These are phyloP conservation scores for Poeciliopsis presidionis DNA, from an alignment of 2,797 vertebrate genomes.

Conservation along the genomic window DNA sequence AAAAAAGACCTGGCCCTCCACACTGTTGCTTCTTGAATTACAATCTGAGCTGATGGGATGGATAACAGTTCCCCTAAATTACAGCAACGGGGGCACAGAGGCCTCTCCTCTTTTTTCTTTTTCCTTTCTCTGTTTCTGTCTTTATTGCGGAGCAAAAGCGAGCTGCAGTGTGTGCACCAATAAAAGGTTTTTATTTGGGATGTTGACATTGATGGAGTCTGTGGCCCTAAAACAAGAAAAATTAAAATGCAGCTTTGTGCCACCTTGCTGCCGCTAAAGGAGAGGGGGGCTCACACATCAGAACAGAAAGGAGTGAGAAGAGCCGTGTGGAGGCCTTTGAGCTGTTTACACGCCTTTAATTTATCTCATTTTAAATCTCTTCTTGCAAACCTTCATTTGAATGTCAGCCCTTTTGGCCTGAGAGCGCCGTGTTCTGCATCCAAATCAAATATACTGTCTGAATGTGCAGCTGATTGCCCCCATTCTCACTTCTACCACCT, in stretches of 20 bases:
- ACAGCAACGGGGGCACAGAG: slow-evolving; percentile 70
- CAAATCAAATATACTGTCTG: slow-evolving; percentile 55
- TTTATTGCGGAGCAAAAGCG: slow-evolving; percentile 63
- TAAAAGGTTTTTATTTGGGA: slow-evolving; percentile 78
- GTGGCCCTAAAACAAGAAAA: slow-evolving; percentile 75
- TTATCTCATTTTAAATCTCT: slow-evolving; percentile 64
- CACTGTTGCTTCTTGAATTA: slow-evolving; percentile 85
- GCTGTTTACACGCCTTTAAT: slow-evolving; percentile 57
- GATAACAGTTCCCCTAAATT: slow-evolving; percentile 82
- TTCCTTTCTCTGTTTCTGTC: slow-evolving; percentile 48
- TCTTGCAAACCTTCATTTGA: slow-evolving; percentile 57
- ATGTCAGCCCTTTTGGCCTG: slow-evolving; percentile 50
- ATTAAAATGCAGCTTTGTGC: slow-evolving; percentile 70
- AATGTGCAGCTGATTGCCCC: slow-evolving; percentile 22
- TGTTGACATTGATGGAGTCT: slow-evolving; percentile 67
- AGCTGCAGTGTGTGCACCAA: slow-evolving; percentile 63
- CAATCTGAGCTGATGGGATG: slow-evolving; percentile 82
- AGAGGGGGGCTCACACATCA: slow-evolving; percentile 59
- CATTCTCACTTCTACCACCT: slow-evolving; percentile 14
- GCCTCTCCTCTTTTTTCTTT: slow-evolving; percentile 34
- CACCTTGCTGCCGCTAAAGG: slow-evolving; percentile 36
- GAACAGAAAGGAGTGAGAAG: slow-evolving; percentile 44
- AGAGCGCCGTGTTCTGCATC: slow-evolving; percentile 12
- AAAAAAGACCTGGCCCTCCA: slow-evolving; percentile 73
- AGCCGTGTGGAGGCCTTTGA: slow-evolving; percentile 61